Conservation (phyloP, 1,140 invertebrate species). For the Prorops nasuta region DNA sequence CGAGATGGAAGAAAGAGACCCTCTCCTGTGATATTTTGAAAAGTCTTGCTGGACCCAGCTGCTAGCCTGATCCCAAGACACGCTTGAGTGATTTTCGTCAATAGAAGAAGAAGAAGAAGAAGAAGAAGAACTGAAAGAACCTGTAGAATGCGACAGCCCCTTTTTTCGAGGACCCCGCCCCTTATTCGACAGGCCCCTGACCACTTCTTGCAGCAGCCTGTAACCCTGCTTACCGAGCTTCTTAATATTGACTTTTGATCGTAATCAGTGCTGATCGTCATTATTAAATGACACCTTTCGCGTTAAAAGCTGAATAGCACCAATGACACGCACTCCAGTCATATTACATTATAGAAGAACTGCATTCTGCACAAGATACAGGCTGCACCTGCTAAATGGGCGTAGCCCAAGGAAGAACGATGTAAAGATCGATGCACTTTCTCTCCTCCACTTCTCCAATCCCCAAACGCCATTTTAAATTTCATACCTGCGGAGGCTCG, state of each 20-base stretch:
- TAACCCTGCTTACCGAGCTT: constrained; percentile 8
- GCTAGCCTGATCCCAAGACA: constrained; percentile 24
- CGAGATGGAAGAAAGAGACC: no score
- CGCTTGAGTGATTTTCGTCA: constrained; percentile 27
- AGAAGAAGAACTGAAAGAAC: not conserved
- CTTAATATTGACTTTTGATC: constrained; percentile 23
- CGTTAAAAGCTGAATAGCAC: not conserved
- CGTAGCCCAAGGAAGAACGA: not conserved
- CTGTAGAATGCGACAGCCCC: not conserved
- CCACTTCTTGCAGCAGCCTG: not conserved
- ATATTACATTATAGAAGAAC: no score
- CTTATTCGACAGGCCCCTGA: not conserved
- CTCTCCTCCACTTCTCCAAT: no score
- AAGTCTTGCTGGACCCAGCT: constrained; percentile 19
- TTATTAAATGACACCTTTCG: not conserved
- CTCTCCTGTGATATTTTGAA: constrained; percentile 16
- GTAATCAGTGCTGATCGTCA: constrained; percentile 16
- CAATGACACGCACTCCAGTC: not conserved
- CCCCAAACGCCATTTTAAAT: no score
- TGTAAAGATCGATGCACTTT: no score
- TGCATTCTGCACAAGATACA: not conserved
- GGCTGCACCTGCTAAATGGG: not conserved
- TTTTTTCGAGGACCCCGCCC: not conserved
- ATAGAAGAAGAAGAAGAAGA: not conserved
- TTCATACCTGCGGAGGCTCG: no score